Conservation (phyloP, 1,140 invertebrate species). For the Chionoecetes opilio region DNA sequence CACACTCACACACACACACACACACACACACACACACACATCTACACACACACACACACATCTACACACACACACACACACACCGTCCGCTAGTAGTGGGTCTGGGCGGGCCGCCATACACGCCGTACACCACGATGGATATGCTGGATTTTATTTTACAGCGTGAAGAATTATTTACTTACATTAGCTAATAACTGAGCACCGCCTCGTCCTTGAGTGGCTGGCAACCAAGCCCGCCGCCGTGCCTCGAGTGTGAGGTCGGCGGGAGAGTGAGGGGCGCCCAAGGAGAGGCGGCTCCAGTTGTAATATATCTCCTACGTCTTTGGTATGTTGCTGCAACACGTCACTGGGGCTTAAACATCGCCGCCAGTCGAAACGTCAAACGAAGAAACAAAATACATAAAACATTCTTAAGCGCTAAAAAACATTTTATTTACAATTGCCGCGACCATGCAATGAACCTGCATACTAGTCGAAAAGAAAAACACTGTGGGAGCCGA, state of each 20-base stretch:
- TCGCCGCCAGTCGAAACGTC: constrained; percentile 71
- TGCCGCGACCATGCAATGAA: constrained; percentile 66
- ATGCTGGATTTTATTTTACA: constrained; percentile 55
- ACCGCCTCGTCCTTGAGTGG: not conserved
- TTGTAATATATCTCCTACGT: constrained; percentile 69
- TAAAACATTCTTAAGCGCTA: constrained; percentile 71
- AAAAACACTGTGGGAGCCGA: not conserved
- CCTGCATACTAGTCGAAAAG: constrained; percentile 46
- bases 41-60: not conserved
- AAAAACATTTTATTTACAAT: constrained; percentile 71
- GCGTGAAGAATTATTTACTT: constrained; percentile 61
- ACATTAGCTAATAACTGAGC: constrained; percentile 58
- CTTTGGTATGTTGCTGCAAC: constrained; percentile 79
- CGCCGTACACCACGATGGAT: constrained; percentile 8
- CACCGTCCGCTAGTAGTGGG: not conserved
- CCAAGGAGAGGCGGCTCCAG: not conserved
- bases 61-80: constrained; percentile 1
- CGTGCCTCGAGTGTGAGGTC: not conserved
- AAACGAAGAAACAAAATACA: constrained; percentile 78
- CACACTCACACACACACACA: not conserved
- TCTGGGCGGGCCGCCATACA: not conserved
- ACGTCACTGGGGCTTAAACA: constrained; percentile 63
- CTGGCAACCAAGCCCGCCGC: not conserved
- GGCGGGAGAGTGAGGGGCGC: not conserved
- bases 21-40: constrained; percentile 25